Evolutionary conservation across 2,888 invertebrate genomes (phyloP).

Genomic region (Dryobota labecula): DNA sequence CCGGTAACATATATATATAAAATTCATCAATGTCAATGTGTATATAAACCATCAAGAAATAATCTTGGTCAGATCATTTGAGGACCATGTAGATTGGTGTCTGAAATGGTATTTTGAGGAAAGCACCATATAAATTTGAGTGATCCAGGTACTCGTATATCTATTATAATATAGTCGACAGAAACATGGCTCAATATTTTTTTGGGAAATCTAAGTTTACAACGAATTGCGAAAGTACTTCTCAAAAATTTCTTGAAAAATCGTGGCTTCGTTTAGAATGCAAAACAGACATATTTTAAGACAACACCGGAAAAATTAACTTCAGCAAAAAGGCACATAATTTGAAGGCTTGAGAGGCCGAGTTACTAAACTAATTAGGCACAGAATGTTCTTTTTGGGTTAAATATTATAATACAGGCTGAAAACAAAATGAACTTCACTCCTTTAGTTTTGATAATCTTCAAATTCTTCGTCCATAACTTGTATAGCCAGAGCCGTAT

Average conservation of each 20-base stretch:
- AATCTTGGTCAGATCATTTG: no score
- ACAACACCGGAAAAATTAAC: constrained; percentile 40
- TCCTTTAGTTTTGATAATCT: constrained; percentile 17
- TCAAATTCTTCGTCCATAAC: constrained; percentile 3
- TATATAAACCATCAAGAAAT: no score
- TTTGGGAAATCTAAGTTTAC: no score
- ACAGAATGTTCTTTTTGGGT: constrained; percentile 28
- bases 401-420: constrained; percentile 32
- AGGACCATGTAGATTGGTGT: no score
- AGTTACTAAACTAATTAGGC: constrained; percentile 55
- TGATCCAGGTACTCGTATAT: no score
- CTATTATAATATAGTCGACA: no score
- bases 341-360: constrained; percentile 41
- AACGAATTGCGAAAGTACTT: not conserved
- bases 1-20: no score
- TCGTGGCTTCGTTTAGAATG: constrained; percentile 8
- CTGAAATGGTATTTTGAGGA: no score
- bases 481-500: no score
- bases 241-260: not conserved
- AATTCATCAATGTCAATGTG: no score
- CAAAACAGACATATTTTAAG: constrained; percentile 39
- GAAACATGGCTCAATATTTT: no score
- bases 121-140: no score
- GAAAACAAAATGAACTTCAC: constrained; percentile 35
- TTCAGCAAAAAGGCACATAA: constrained; percentile 38